phyloP scores from a whole-genome alignment of 2,888 invertebrate genomes.

The Pantelozetes paolii region DNA sequence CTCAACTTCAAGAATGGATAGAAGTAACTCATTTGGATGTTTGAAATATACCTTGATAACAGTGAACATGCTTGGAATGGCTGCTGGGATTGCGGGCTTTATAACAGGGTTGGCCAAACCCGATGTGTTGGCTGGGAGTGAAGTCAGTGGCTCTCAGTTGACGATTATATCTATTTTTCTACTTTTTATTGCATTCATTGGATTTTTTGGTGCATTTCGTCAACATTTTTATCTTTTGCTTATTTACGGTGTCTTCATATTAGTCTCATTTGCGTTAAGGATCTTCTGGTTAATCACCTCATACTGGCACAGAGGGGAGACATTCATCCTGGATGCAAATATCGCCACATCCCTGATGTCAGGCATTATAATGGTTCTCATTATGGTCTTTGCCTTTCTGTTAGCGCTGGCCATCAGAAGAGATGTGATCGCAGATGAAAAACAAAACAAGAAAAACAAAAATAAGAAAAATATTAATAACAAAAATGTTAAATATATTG shows the following conservation, averaged over 20 bases:
- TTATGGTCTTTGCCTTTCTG: slow-evolving; percentile 37
- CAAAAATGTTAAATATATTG: slow-evolving; percentile 4
- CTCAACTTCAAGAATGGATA: slow-evolving; percentile 27
- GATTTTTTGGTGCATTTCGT: slow-evolving; percentile 34
- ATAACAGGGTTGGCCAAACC: slow-evolving; percentile 32
- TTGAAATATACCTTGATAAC: slow-evolving; percentile 34
- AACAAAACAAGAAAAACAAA: background rate
- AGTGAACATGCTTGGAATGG: slow-evolving; percentile 28
- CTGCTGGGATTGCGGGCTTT: slow-evolving; percentile 27
- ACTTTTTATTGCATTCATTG: slow-evolving; percentile 22
- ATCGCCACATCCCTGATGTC: slow-evolving; percentile 32
- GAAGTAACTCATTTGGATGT: slow-evolving; percentile 38
- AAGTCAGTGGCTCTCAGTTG: slow-evolving; percentile 32
- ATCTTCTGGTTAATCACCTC: slow-evolving; percentile 37
- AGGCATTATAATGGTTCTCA: background rate
- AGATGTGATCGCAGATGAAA: background rate
- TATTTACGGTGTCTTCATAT: slow-evolving; percentile 33
- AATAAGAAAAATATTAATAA: background rate
- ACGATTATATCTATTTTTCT: slow-evolving; percentile 4
- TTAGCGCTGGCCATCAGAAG: slow-evolving; percentile 21
- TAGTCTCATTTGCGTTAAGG: slow-evolving; percentile 32
- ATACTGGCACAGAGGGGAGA: slow-evolving; percentile 30
- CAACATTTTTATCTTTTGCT: slow-evolving; percentile 32
- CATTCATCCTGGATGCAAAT: slow-evolving; percentile 36
- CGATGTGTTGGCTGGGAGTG: background rate